Conservation (phyloP, 1,140 invertebrate genomes). For the Panonychus citri region DNA sequence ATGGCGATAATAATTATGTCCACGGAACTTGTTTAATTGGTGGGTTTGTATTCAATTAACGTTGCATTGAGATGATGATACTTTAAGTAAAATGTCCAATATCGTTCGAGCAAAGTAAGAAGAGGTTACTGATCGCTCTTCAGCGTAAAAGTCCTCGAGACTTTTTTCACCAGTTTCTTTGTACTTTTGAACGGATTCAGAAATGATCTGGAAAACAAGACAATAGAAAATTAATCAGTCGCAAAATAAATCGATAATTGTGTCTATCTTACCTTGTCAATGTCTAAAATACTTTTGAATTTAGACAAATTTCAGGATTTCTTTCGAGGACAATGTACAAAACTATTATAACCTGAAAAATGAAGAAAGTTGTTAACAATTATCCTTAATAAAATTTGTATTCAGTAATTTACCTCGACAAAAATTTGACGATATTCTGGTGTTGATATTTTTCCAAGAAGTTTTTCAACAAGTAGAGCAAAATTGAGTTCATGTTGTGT, state of each 20-base stretch:
- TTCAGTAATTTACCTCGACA: slow-evolving; percentile 39
- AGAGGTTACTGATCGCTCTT: slow-evolving; percentile 38
- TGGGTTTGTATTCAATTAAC: background rate
- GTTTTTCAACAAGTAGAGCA: slow-evolving; percentile 77
- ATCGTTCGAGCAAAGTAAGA: slow-evolving; percentile 73
- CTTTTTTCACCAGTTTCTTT: slow-evolving; percentile 3
- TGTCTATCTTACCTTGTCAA: slow-evolving; percentile 34
- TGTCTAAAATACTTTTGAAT: slow-evolving; percentile 40
- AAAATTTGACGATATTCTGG: slow-evolving; percentile 82
- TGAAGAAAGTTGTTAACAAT: background rate
- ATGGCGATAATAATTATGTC: too few relatives aligned
- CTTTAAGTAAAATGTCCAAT: slow-evolving; percentile 53
- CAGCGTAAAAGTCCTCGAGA: slow-evolving; percentile 7
- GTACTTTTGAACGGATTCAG: slow-evolving; percentile 3
- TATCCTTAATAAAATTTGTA: background rate
- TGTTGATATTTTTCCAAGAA: slow-evolving; percentile 58
- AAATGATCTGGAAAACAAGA: slow-evolving; percentile 2
- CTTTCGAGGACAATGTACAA: slow-evolving; percentile 73
- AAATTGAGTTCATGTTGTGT: slow-evolving; percentile 87
- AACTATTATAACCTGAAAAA: slow-evolving; percentile 55
- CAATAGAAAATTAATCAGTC: background rate
- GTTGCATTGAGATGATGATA: background rate
- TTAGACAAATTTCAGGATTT: slow-evolving; percentile 80
- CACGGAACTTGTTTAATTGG: too few relatives aligned
- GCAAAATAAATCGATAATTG: background rate